Conservation (phyloP, 2,888 invertebrate species). For the Hartigia nigra region DNA sequence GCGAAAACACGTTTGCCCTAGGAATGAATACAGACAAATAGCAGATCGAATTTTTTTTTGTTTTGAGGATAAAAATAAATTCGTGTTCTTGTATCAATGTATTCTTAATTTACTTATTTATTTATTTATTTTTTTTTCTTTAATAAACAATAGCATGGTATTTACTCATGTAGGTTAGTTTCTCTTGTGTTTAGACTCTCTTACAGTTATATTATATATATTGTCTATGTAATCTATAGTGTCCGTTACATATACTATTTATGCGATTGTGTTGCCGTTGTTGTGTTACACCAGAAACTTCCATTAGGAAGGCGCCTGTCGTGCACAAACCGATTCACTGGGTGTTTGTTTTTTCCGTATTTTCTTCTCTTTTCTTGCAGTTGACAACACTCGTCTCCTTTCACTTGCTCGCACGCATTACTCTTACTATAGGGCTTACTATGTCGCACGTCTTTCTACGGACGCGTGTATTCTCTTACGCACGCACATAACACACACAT, state of each 20-base stretch:
- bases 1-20: not conserved
- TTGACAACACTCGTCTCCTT: conserved; percentile 9
- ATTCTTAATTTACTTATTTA: conserved; percentile 39
- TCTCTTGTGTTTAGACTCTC: conserved; percentile 54
- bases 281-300: not conserved
- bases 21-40: not conserved
- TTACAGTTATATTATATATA: conserved; percentile 48
- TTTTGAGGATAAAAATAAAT: not conserved
- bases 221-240: conserved; percentile 43
- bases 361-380: conserved; percentile 26
- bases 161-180: conserved; percentile 60
- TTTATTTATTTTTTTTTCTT: conserved; percentile 45
- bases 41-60: not conserved
- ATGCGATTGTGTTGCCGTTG: conserved; percentile 39
- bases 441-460: not conserved
- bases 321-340: conserved; percentile 48
- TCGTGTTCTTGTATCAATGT: not conserved
- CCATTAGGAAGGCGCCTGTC: not conserved
- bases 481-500: conserved; percentile 8
- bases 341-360: conserved; percentile 34
- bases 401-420: conserved; percentile 19
- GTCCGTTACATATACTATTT: conserved; percentile 24
- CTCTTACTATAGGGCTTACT: not conserved
- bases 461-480: not conserved
- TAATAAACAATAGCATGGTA: conserved; percentile 60